phyloP scores from a whole-genome alignment of 2,888 invertebrate species.

The Eilema caniola region DNA sequence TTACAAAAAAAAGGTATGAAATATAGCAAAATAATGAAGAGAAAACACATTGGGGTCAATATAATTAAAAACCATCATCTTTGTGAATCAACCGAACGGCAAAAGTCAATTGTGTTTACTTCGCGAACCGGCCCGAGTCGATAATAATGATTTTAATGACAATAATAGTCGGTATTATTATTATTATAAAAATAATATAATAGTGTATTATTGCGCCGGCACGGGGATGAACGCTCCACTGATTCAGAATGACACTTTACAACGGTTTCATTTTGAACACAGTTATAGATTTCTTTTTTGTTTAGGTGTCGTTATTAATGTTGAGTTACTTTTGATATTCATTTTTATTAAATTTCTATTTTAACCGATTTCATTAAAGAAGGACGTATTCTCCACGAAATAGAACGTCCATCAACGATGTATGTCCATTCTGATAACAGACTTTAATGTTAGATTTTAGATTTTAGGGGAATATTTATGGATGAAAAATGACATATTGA shows the following conservation, averaged over 20 bases:
- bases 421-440: background rate
- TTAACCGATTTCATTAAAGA: no score
- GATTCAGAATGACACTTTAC: slow-evolving; percentile 77
- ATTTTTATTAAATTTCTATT: background rate
- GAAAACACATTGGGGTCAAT: slow-evolving; percentile 78
- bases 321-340: background rate
- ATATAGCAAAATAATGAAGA: slow-evolving; percentile 70
- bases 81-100: slow-evolving; percentile 81
- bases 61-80: slow-evolving; percentile 80
- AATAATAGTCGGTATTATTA: slow-evolving; percentile 78
- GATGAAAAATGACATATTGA: no score
- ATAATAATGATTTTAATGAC: slow-evolving; percentile 80
- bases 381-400: no score
- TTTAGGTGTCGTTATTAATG: slow-evolving; percentile 42
- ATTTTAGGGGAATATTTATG: no score
- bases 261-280: slow-evolving; percentile 69
- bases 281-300: slow-evolving; percentile 51
- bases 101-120: slow-evolving; percentile 83
- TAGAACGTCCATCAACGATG: no score
- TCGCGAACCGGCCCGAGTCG: slow-evolving; percentile 63
- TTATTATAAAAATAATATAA: slow-evolving; percentile 76
- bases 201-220: slow-evolving; percentile 75
- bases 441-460: background rate
- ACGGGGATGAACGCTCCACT: slow-evolving; percentile 83
- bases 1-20: slow-evolving; percentile 44